Conservation (phyloP, 2,113 vertebrate genomes). For the Callithrix jacchus region DNA sequence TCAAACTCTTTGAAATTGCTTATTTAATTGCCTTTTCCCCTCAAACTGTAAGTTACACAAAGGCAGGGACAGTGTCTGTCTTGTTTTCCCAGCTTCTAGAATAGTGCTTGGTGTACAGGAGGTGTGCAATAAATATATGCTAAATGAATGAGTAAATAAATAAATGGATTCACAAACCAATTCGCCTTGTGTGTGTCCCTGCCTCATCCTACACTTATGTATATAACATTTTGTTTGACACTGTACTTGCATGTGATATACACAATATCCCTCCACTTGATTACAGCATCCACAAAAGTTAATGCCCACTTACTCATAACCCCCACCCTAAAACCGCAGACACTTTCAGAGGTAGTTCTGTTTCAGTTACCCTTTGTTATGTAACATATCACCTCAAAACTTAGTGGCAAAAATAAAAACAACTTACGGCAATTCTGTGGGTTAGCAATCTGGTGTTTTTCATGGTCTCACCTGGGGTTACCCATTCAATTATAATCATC, state of each 20-base stretch:
- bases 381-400: not conserved
- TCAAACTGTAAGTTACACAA: not conserved
- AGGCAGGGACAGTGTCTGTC: not conserved
- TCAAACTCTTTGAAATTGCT: not conserved
- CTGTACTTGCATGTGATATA: not conserved
- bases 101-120: not conserved
- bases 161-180: not conserved
- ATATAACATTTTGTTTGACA: not conserved
- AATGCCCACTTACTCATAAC: not conserved
- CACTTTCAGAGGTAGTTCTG: not conserved
- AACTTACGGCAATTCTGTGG: not conserved
- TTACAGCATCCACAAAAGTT: not conserved
- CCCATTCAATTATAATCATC: not conserved
- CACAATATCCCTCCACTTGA: not conserved
- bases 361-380: not conserved
- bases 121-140: not conserved
- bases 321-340: not conserved
- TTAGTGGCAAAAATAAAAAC: not conserved
- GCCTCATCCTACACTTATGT: not conserved
- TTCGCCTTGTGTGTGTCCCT: not conserved
- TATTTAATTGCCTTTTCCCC: not conserved
- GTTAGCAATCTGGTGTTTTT: not conserved
- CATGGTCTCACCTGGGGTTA: not conserved
- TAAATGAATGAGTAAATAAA: not conserved
- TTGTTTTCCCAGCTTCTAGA: not conserved